Conservation (phyloP, 2,888 invertebrate species). For the Microctonus aethiopoides region DNA sequence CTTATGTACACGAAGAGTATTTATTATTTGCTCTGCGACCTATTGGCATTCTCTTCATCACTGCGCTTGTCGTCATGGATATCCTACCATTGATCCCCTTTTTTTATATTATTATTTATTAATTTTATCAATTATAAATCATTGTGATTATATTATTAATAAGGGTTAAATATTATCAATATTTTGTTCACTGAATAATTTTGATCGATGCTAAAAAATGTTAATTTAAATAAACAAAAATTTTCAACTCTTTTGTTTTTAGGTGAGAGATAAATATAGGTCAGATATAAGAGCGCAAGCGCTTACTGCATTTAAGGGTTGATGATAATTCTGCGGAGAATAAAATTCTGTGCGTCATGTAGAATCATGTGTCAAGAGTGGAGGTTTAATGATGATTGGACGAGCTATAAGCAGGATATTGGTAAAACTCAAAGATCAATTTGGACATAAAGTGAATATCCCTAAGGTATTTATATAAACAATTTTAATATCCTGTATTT, state of each 20-base stretch:
- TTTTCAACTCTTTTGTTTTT: not conserved
- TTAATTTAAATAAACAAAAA: not conserved
- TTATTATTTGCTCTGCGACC: constrained; percentile 24
- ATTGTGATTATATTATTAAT: not conserved
- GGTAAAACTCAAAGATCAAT: constrained; percentile 19
- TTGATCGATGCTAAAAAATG: not conserved
- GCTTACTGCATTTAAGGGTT: constrained; percentile 19
- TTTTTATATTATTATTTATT: not conserved
- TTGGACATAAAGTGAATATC: not conserved
- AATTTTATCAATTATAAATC: not conserved
- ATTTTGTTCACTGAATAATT: not conserved
- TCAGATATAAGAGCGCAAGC: constrained; percentile 42
- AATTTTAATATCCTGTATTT: not conserved
- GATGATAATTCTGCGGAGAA: not conserved
- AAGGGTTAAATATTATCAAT: not conserved
- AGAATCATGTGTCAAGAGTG: not conserved
- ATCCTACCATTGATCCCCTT: not conserved
- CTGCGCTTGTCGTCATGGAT: constrained; percentile 23
- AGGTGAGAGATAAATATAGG: constrained; percentile 7
- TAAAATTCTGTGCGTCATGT: not conserved
- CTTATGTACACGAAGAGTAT: constrained; percentile 1
- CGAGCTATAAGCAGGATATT: constrained; percentile 25
- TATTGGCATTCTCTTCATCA: constrained; percentile 6
- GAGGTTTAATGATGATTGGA: constrained; percentile 28
- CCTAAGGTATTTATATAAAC: not conserved